phyloP scores from a whole-genome alignment of 2,113 vertebrate genomes.

The Eira barbara region DNA sequence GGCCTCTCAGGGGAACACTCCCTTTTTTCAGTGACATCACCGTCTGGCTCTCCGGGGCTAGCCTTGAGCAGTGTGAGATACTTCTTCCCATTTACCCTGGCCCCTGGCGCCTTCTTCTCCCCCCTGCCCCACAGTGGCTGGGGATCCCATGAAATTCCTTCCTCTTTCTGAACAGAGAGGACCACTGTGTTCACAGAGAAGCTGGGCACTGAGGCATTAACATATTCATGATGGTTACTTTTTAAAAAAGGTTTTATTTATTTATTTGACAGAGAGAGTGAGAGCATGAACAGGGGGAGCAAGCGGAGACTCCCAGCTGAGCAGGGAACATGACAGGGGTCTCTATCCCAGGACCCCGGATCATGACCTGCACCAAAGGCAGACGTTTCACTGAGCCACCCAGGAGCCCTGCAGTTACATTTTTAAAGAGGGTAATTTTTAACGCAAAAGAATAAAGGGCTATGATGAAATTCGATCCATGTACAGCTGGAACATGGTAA shows the following conservation, averaged over 20 bases:
- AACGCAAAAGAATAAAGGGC: not conserved
- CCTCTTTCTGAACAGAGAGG: not conserved
- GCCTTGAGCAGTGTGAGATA: not conserved
- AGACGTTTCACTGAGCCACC: too few species aligned
- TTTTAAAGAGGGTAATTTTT: not conserved
- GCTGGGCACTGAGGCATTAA: not conserved
- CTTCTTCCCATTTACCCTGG: not conserved
- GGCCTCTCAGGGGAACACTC: not conserved
- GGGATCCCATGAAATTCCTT: not conserved
- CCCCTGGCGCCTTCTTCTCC: not conserved
- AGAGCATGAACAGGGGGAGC: too few species aligned
- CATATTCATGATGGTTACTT: not conserved
- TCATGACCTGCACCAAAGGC: too few species aligned
- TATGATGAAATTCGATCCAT: not conserved
- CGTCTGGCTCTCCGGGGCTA: not conserved
- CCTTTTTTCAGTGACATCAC: not conserved
- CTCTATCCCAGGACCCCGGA: too few species aligned
- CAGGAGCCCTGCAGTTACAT: not conserved
- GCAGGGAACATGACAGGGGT: too few species aligned
- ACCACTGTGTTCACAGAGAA: not conserved
- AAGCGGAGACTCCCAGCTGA: too few species aligned
- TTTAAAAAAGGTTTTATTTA: not conserved
- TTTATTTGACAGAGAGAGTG: too few species aligned
- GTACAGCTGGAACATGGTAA: not conserved
- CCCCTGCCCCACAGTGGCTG: not conserved